Base-by-base conservation (phyloP, 1,140 invertebrate genomes). In the Dinoponera quadriceps region DNA sequence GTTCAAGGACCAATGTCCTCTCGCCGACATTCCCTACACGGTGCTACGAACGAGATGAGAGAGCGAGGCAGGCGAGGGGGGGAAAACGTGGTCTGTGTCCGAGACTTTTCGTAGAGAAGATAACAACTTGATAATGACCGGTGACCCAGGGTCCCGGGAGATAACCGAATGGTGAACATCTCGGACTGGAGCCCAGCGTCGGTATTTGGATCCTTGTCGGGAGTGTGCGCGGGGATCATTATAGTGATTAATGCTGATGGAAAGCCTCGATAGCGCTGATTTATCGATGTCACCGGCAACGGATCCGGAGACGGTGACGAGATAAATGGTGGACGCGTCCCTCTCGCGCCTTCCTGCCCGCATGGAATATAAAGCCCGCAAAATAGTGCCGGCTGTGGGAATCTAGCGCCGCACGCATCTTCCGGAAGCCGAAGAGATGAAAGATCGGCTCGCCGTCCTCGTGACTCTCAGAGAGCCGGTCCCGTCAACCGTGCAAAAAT, bases 221-320 rank as follows among this genome's bases (percentile, higher is more conserved):
- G 81, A 74, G 77, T 72, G 66, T 84, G 86, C 85, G 87, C 69
- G 87, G 74, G 88, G 88, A 93, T 93, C 93, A 93, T 93, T 94
- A 94, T 91, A 91, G 93, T 94, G 93, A 94, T 94, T 94, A 94
- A 94, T 94, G 93, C 91, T 90, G 93, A 94, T 94, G 91, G 90
- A 90, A 91, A 87, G 85, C 77, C 74, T 84, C 87, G 93, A 93
- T 94, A 94, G 86, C 90, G 91, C 88, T 94, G 93, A 94, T 94
- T 94, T 93, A 94, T 94, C 91, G 92, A 91, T 93, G 93, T 94
- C 93, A 90, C 92, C 89, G 87, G 84, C 90, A 89, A 90, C 88
- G 90, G 88, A 92, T 92, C 92, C 88, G 85, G 29, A 89, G 88
- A 88, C 85, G 91, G 89, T 92, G 92, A 93, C 89, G 91, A 93